Evolutionary conservation across 2,113 vertebrate species (phyloP).

Genomic region (Trematomus loennbergii): DNA sequence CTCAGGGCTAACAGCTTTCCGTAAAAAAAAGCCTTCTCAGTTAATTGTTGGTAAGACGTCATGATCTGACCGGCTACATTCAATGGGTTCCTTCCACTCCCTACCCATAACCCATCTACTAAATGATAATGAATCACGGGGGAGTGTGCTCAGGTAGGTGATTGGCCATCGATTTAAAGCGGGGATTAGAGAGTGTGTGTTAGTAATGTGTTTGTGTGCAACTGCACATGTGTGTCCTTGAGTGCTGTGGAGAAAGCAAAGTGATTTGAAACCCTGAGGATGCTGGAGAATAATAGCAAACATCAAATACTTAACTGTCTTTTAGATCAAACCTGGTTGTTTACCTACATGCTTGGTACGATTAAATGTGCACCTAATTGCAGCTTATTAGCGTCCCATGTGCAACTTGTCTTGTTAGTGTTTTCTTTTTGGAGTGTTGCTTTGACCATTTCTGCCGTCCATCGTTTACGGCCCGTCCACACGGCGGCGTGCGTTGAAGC

Average conservation of each 20-base stretch:
- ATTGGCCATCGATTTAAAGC: conserved; percentile 59
- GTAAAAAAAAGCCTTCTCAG: conserved; percentile 16
- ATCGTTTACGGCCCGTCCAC: too few species aligned
- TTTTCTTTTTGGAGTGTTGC: too few species aligned
- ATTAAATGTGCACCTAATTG: too few species aligned
- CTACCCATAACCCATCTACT: conserved; percentile 58
- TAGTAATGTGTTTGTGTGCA: conserved; percentile 12
- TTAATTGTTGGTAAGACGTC: conserved; percentile 47
- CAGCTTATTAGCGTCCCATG: too few species aligned
- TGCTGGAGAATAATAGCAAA: conserved; percentile 7
- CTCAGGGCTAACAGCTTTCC: neutral
- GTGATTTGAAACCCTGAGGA: conserved; percentile 18
- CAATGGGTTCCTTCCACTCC: conserved; percentile 32
- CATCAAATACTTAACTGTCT: too few species aligned
- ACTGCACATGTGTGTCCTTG: conserved; percentile 1
- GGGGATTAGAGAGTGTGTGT: conserved; percentile 23
- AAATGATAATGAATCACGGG: conserved; percentile 58
- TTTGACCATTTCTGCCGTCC: too few species aligned
- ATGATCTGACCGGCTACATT: conserved; percentile 43
- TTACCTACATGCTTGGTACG: too few species aligned
- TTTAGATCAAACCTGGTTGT: too few species aligned
- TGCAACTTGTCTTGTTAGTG: too few species aligned
- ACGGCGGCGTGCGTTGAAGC: too few species aligned
- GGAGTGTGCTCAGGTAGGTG: conserved; percentile 31
- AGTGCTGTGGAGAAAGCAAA: conserved; percentile 1